Conservation (phyloP, 2,888 invertebrate genomes). For the Philereme transversata region DNA sequence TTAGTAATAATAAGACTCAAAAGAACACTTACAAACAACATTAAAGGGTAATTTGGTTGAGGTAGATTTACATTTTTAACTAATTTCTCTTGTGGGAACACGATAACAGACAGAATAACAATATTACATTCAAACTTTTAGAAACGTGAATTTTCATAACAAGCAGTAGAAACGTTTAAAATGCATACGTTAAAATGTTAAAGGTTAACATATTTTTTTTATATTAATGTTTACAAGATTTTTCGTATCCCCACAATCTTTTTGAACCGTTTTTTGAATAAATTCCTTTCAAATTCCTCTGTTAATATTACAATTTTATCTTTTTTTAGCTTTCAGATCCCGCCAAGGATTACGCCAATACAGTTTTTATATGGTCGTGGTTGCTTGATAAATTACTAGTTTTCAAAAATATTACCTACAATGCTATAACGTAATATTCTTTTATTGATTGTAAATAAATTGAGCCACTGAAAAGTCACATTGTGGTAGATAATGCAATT, state of each 20-base stretch:
- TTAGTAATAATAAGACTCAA: slow-evolving; percentile 80
- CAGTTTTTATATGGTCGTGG: no score
- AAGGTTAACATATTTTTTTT: background rate
- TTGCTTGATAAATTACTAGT: no score
- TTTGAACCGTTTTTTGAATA: slow-evolving; percentile 36
- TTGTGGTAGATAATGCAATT: no score
- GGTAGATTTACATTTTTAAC: slow-evolving; percentile 76
- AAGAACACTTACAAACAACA: slow-evolving; percentile 80
- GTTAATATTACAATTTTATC: background rate
- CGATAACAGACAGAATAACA: slow-evolving; percentile 28
- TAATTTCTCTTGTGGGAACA: slow-evolving; percentile 54
- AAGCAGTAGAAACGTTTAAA: slow-evolving; percentile 10
- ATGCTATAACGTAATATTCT: no score
- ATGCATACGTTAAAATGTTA: background rate
- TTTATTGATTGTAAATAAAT: no score
- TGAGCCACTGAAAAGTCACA: no score
- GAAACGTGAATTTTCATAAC: slow-evolving; percentile 33
- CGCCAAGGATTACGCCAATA: no score
- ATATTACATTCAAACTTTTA: slow-evolving; percentile 4
- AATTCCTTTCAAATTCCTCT: slow-evolving; percentile 42
- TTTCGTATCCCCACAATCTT: slow-evolving; percentile 53
- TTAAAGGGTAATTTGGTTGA: slow-evolving; percentile 82
- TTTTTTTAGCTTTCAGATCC: background rate
- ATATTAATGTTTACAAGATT: background rate
- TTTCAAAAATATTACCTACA: no score